Evolutionary conservation across 2,888 invertebrate genomes (phyloP), one percentile per base, ranked within the genome.

Genomic region (Eudasyphora cyanicolor): DNA sequence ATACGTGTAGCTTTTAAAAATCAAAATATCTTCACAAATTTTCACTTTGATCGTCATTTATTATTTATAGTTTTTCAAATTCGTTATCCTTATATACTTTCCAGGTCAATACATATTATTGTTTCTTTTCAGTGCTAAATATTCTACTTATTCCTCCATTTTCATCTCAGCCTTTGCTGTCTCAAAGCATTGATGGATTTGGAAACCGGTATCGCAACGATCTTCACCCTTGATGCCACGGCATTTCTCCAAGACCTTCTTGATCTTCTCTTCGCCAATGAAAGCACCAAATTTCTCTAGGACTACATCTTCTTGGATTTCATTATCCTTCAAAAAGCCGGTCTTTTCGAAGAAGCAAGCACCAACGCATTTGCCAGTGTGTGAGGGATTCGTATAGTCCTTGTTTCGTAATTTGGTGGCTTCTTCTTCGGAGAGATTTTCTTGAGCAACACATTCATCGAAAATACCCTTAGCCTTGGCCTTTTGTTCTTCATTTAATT

Each of bases 271-370:
- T 75, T 88, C 89, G 21, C 91, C 90, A 24, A 91, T 54, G 62
- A 86, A 27, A 0, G 84, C 8, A 3, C 81, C 82, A 54, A 91
- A 80, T 35, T 89, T 88, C 35, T 81, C 45, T 0, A 87, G 17
- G 3, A 87, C 82, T 2, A 82, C 80, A 1, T 82, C 86, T 2
- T 86, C 87, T 78, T 90, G 88, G 0, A 91, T 12, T 2, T 85
- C 87, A 1, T 88, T 90, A 49, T 90, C 86, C 82, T 89, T 89
- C 2, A 89, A 29, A 14, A 88, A 84, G 29, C 89, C 91, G 0
- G 84, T 45, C 83, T 89, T 88, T 81, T 91, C 91, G 54, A 91
- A 87, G 86, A 92, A 89, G 70, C 91, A 92, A 69, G 89, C 89
- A 57, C 88, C 83, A 76, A 91, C 91, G 85, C 91, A 91, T 76